Evolutionary conservation across 2,888 invertebrate species (phyloP).

Genomic region (Clostera curtula): DNA sequence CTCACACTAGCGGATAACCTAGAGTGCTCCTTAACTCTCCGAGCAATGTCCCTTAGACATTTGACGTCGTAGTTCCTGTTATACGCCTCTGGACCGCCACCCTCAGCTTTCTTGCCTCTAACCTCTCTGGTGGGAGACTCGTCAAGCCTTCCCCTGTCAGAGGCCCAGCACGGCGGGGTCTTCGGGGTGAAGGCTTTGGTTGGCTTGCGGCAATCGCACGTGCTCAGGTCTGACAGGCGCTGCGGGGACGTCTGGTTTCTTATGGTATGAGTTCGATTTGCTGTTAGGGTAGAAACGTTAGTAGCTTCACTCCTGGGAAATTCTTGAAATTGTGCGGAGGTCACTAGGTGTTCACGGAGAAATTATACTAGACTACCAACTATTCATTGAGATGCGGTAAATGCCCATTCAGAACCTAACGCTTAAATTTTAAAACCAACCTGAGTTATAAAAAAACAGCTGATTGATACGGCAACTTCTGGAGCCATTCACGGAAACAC

Average conservation of each 20-base stretch:
- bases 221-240: constrained; percentile 2
- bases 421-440: no score
- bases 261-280: constrained; percentile 4
- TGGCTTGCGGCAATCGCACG: background rate
- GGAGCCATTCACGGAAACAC: no score
- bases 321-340: no score
- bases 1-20: constrained; percentile 23
- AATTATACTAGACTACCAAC: no score
- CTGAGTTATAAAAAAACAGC: no score
- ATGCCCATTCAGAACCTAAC: no score
- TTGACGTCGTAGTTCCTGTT: constrained; percentile 27
- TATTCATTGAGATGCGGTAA: no score
- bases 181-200: constrained; percentile 4
- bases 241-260: constrained; percentile 9
- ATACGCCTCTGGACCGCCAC: constrained; percentile 11
- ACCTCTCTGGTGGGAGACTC: constrained; percentile 38
- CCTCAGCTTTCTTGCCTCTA: constrained; percentile 12
- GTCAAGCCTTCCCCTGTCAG: constrained; percentile 16
- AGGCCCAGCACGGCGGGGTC: constrained; percentile 6
- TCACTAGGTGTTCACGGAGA: no score
- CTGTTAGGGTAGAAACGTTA: constrained; percentile 2
- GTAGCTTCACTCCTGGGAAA: no score
- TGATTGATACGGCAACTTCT: no score
- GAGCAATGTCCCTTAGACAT: constrained; percentile 25
- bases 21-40: constrained; percentile 19